Base-by-base conservation (phyloP, 2,797 vertebrate genomes). In the Chelidonichthys spinosus region DNA sequence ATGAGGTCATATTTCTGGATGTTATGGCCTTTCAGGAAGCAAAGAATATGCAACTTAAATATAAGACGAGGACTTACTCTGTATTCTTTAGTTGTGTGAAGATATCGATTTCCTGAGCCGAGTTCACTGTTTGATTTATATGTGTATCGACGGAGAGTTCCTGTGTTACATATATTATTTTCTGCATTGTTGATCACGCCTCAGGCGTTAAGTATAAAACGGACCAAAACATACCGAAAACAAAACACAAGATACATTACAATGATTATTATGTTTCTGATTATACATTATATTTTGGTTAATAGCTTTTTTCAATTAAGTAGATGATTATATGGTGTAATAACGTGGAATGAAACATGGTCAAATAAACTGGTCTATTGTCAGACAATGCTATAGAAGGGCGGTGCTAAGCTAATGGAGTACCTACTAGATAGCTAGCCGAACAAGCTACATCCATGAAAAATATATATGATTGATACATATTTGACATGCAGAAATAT, bases 1-100 rank as follows among this genome's bases (percentile, higher is more conserved):
- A 33, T 25, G 32, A 5, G 11, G 63, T 68, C 44, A 73, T 13
- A 69, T 60, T 43, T 56, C 7, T 72, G 61, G 46, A 53, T 79
- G 36, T 32, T n/a, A 35, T 64, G 39, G 39, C 15, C 6, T 54
- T 39, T 62, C 5, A 6, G 32, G 56, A 14, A 14, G 10, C 35
- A 62, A 37, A n/a, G 32, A 64, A 13, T 5, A n/a, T 72, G 36
- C 35, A 32, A 60, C 25, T 53, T 53, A 59, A 54, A 55, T 9
- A 55, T 55, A 8, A 66, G 42, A 36, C 13, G 9, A 56, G 11
- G 15, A n/a, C 5, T 44, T 49, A 2, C n/a, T 61, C 32, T 56
- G 32, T 33, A 55, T 44, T 33, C n/a, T 44, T 54, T 35, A 37
- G 3, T 55, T 55, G 53, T 60, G 47, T 54, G 14, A 70, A 44